Conservation (phyloP, 2,113 vertebrate species). For the Callocephalon fimbriatum region DNA sequence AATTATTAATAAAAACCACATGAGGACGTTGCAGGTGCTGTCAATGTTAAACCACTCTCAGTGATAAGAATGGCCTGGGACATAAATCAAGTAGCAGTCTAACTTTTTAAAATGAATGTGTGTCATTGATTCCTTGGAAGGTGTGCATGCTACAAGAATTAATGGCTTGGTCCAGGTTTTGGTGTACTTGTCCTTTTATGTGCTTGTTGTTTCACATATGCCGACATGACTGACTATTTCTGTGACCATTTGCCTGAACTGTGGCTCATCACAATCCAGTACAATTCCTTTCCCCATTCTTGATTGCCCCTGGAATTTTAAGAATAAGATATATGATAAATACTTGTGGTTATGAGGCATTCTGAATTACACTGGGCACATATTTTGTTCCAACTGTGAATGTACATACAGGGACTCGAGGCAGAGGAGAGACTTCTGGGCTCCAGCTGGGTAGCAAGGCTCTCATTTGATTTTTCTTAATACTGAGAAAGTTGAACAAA, state of each 20-base stretch:
- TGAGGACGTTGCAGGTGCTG: neutral
- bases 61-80: neutral
- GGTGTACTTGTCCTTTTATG: neutral
- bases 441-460: neutral
- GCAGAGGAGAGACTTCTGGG: neutral
- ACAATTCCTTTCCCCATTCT: neutral
- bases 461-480: neutral
- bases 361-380: neutral
- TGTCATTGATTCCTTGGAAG: neutral
- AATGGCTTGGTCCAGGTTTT: neutral
- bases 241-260: neutral
- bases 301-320: neutral
- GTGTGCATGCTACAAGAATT: neutral
- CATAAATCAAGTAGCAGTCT: neutral
- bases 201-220: neutral
- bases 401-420: accelerated
- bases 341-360: neutral
- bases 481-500: neutral
- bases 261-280: neutral
- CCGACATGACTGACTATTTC: neutral
- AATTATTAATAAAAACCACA: neutral
- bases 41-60: neutral
- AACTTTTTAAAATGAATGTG: neutral
- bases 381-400: neutral
- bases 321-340: neutral